phyloP scores from a whole-genome alignment of 2,888 invertebrate genomes.

The Heliconius hortense region DNA sequence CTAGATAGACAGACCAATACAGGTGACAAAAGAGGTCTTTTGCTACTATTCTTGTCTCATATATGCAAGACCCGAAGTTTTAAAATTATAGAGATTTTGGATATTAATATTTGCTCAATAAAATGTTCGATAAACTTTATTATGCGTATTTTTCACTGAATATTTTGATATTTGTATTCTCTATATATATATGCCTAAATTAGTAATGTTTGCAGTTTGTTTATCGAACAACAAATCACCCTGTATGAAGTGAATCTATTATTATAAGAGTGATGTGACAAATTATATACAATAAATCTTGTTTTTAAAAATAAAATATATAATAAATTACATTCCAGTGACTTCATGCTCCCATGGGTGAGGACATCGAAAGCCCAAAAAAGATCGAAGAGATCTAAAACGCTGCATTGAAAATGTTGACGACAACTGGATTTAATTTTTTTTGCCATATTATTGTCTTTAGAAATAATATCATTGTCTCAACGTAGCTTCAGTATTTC shows the following conservation, averaged over 20 bases:
- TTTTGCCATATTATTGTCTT: conserved; percentile 17
- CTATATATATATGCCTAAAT: too few relatives aligned
- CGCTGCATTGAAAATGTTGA: conserved; percentile 55
- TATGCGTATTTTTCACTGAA: too few relatives aligned
- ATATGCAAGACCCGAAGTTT: too few relatives aligned
- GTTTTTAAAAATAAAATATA: conserved; percentile 18
- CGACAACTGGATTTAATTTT: background rate
- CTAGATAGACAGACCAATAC: background rate
- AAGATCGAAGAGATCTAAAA: conserved; percentile 69
- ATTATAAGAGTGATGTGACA: background rate
- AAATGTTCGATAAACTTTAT: too few relatives aligned
- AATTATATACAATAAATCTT: conserved; percentile 2
- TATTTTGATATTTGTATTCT: too few relatives aligned
- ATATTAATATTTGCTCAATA: too few relatives aligned
- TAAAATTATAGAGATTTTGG: too few relatives aligned
- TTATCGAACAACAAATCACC: background rate
- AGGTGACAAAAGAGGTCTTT: background rate
- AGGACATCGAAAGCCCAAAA: conserved; percentile 67
- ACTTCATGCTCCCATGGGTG: conserved; percentile 72
- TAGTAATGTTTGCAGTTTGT: background rate
- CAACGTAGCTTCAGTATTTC: background rate
- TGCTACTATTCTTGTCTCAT: too few relatives aligned
- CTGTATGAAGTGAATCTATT: background rate
- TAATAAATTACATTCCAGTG: conserved; percentile 54
- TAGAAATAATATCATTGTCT: background rate